Conservation (phyloP, 2,797 vertebrate genomes). For the Hafferia zeledoni region DNA sequence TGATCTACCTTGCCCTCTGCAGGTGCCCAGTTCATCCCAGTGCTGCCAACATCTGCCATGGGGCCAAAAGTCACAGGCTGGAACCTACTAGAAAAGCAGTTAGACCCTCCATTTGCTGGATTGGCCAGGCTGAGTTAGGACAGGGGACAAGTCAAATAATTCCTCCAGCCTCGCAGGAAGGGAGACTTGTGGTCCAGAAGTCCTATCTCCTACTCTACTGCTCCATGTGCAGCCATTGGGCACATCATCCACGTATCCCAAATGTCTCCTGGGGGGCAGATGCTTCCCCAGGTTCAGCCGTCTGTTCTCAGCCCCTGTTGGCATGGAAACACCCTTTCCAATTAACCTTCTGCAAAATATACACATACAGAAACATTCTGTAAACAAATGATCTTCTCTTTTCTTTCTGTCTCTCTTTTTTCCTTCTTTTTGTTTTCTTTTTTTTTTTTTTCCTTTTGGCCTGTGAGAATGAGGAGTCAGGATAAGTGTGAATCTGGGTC, state of each 20-base stretch:
- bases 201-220: background rate
- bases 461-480: background rate
- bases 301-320: slow-evolving; percentile 43
- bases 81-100: background rate
- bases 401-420: background rate
- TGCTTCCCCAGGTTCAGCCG: background rate
- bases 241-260: background rate
- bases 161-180: background rate
- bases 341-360: slow-evolving; percentile 26
- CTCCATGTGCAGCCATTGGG: background rate
- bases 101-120: no score
- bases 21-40: background rate
- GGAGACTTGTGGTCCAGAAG: background rate
- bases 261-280: background rate
- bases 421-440: background rate
- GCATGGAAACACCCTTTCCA: slow-evolving; percentile 55
- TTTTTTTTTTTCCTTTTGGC: background rate
- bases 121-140: background rate
- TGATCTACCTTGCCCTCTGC: background rate
- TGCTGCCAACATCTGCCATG: background rate
- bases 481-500: slow-evolving; percentile 3
- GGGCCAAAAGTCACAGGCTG: background rate
- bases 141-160: background rate
- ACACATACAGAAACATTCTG: background rate
- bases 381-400: background rate